Base-by-base conservation (phyloP, 2,797 vertebrate species). In the Taenioides sp. region DNA sequence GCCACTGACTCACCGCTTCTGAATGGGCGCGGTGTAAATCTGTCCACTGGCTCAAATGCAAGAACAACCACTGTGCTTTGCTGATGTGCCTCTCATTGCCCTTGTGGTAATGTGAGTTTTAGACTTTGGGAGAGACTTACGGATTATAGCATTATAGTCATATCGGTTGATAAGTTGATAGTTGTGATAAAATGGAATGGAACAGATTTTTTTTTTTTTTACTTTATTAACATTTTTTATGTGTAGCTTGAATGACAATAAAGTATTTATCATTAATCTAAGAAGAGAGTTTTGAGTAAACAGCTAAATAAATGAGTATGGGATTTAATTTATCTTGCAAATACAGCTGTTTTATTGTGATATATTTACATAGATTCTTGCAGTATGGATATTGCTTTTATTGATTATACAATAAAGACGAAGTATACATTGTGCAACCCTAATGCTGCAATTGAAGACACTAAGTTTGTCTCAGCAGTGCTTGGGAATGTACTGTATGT, bases 1-100 rank as follows among this genome's bases (percentile, higher is more conserved):
- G 69, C 77, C 65, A 70, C 85, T 87, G 87, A 88, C 88, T 87
- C 86, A 82, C 76, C 68, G 49, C 79, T 82, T 79, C 69, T 79
- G 76, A 86, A 89, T 76, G 79, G 79, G 77, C 70, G 25, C 72
- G 63, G 67, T 82, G 78, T 80, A 80, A 85, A 83, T 85, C 58
- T 84, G 67, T 68, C 75, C 69, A 54, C 67, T 37, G 61, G 77
- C 20, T 12, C 74, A 60, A 58, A 40, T 17, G 67, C 28, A 40
- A 55, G 43, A 34, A 28, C 18, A 25, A 64, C 67, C 65, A 49
- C 70, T 25, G 20, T 2, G 40, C 52, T 68, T 11, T 57, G 20
- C 43, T 25, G 69, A 70, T 52, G 23, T 49, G 14, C 17, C 9
- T 70, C 22, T 47, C 27, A 18, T 55, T 12, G 2, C 50, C 34